Percentiles rank a stretch among this genome's conserved stretches.
These are phyloP conservation scores for Tetranychus piercei DNA, from an alignment of 2,888 invertebrate species.

Conservation along the genomic window DNA sequence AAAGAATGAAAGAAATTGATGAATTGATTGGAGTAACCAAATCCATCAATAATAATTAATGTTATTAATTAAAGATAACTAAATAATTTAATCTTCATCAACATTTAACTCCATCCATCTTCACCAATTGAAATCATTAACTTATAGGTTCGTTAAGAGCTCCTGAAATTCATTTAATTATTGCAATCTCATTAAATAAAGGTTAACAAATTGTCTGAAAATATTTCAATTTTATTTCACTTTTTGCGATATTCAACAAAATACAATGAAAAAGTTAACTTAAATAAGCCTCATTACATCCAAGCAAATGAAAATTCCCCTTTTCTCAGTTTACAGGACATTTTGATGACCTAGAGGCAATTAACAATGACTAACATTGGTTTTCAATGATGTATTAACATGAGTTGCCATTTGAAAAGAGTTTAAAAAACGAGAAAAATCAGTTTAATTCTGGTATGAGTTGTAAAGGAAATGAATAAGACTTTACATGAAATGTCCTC, in stretches of 20 bases:
- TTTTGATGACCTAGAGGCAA: not conserved
- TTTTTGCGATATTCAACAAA: too few relatives aligned
- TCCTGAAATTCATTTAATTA: not conserved
- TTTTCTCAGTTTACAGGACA: not conserved
- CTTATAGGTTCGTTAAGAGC: not conserved
- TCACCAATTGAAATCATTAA: not conserved
- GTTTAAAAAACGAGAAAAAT: too few relatives aligned
- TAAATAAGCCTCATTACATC: not conserved
- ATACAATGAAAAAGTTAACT: too few relatives aligned
- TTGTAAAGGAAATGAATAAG: too few relatives aligned
- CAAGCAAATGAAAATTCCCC: not conserved
- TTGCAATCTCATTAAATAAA: not conserved
- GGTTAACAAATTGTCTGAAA: not conserved
- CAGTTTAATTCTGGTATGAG: too few relatives aligned
- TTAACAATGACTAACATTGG: not conserved
- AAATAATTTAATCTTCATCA: too few relatives aligned
- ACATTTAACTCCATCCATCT: not conserved
- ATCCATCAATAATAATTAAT: constrained; percentile 41
- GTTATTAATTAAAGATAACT: not conserved
- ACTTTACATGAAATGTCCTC: too few relatives aligned
- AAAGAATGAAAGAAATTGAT: constrained; percentile 48
- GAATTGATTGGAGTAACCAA: constrained; percentile 39
- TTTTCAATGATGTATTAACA: too few relatives aligned
- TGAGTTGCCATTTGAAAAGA: too few relatives aligned
- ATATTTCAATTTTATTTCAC: too few relatives aligned